phyloP scores from a whole-genome alignment of 1,140 invertebrate genomes.

The Latrodectus geometricus region DNA sequence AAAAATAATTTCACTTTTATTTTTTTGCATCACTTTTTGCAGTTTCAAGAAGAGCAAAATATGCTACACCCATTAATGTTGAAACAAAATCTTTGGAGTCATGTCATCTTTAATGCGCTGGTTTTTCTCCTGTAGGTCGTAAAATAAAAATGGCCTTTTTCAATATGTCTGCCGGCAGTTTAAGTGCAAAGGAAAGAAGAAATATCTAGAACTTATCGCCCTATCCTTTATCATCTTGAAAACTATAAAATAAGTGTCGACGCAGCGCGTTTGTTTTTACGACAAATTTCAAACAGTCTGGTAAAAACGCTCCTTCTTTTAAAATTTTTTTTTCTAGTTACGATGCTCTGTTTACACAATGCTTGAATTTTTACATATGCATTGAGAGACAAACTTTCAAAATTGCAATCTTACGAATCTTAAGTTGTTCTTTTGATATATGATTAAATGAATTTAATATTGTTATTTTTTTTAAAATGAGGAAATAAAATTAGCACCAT shows the following conservation, averaged over 20 bases:
- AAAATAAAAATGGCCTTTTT: slow-evolving; percentile 20
- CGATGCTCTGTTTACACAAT: too few species aligned
- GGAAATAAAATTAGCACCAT: too few species aligned
- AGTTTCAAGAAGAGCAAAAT: neutral
- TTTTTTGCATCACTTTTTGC: neutral
- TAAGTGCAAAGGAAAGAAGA: neutral
- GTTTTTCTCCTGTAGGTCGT: neutral
- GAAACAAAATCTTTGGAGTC: neutral
- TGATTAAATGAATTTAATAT: too few species aligned
- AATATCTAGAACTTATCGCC: neutral
- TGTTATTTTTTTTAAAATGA: too few species aligned
- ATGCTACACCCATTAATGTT: too few species aligned
- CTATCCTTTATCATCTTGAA: neutral
- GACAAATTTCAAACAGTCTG: neutral
- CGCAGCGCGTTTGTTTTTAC: slow-evolving; percentile 7
- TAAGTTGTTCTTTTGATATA: too few species aligned
- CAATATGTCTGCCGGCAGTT: neutral
- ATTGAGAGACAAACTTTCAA: too few species aligned
- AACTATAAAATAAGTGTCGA: slow-evolving; percentile 30
- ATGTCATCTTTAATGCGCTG: neutral
- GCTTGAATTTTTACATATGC: too few species aligned
- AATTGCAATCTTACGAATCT: too few species aligned
- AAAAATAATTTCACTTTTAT: too few species aligned
- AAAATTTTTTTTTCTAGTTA: too few species aligned
- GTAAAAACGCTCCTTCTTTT: too few species aligned